A percentile compares a stretch with the other conserved stretches of the same genome.
These are phyloP conservation scores for Pherbina coryleti DNA, from an alignment of 2,888 invertebrate genomes.

Conservation along the genomic window DNA sequence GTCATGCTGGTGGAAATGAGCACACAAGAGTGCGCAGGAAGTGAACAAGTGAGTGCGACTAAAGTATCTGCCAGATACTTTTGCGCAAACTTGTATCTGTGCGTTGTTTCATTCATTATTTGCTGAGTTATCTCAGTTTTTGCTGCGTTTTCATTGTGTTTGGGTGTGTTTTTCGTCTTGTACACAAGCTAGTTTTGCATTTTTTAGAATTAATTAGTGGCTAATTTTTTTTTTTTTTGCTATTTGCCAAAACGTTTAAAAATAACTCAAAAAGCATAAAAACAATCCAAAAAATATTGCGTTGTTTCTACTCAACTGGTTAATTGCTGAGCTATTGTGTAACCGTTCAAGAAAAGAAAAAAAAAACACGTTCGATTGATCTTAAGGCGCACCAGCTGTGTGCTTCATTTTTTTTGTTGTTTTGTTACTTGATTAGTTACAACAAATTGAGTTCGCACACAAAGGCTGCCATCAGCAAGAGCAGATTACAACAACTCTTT, in stretches of 20 bases:
- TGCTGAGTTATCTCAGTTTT: conserved; percentile 53
- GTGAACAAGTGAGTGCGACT: neutral
- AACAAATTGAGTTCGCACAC: neutral
- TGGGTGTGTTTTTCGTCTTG: conserved; percentile 59
- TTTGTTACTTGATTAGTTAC: neutral
- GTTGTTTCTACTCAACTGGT: neutral
- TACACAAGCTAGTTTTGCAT: neutral
- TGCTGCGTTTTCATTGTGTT: conserved; percentile 60
- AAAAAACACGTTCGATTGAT: neutral
- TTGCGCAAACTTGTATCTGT: conserved; percentile 2
- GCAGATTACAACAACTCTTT: conserved; percentile 44
- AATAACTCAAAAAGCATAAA: neutral
- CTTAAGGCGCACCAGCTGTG: conserved; percentile 3
- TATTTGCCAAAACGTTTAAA: neutral
- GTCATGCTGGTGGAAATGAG: neutral
- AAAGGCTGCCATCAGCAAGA: neutral
- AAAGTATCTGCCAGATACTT: conserved; percentile 38
- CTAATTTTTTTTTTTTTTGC: neutral
- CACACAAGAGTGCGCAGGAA: neutral
- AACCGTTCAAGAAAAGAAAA: conserved; percentile 6
- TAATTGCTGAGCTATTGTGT: neutral
- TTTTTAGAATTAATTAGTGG: neutral
- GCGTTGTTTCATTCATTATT: conserved; percentile 2
- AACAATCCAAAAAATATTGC: neutral
- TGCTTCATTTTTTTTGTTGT: neutral